phyloP scores from a whole-genome alignment of 2,113 vertebrate species.

The Neoarius graeffei region DNA sequence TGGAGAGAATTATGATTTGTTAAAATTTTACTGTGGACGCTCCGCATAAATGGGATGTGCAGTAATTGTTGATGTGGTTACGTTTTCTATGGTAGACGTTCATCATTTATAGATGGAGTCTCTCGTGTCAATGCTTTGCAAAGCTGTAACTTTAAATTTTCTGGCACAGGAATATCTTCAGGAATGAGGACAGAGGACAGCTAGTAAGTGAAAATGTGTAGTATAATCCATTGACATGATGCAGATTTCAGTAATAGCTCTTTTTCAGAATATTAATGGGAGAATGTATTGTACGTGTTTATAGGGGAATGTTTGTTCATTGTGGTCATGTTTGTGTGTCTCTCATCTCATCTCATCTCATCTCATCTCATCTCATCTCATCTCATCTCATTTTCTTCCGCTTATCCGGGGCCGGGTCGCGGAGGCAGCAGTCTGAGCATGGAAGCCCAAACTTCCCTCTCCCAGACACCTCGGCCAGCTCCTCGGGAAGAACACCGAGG shows the following conservation, averaged over 20 bases:
- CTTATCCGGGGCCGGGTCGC: no score
- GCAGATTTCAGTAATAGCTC: background rate
- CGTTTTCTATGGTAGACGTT: background rate
- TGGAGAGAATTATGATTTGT: background rate
- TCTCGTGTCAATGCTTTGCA: background rate
- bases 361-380: no score
- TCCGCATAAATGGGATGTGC: background rate
- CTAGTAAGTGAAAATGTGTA: background rate
- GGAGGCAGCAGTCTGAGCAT: no score
- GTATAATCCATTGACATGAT: background rate
- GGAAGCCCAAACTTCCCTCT: no score
- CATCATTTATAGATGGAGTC: background rate
- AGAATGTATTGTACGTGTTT: background rate
- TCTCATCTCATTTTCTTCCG: no score
- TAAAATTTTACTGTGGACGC: background rate
- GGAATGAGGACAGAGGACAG: background rate
- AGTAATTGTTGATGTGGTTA: background rate
- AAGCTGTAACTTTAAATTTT: background rate
- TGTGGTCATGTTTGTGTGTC: background rate
- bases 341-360: no score
- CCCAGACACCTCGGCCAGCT: no score
- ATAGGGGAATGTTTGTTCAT: constrained; percentile 5
- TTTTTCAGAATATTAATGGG: background rate
- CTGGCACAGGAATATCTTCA: background rate
- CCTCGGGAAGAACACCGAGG: no score